phyloP scores from a whole-genome alignment of 2,113 vertebrate species.

The Lampris incognitus region DNA sequence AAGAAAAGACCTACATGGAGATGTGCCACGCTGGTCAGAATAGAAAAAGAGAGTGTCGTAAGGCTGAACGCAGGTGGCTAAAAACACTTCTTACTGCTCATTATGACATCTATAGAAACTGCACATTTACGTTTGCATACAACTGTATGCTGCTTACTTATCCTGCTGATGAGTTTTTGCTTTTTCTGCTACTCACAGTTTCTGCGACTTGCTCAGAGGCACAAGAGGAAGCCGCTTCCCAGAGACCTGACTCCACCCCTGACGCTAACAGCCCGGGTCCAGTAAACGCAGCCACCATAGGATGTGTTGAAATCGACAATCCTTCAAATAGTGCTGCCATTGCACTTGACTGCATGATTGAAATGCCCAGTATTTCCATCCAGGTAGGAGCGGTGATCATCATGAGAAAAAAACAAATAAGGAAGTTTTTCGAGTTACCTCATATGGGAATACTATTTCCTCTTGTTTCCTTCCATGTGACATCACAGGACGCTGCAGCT shows the following conservation, averaged over 20 bases:
- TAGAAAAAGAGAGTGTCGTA: too few species aligned
- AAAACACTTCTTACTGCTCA: too few species aligned
- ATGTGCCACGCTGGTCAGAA: too few species aligned
- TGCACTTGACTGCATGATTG: neutral
- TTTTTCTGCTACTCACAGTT: conserved; percentile 11
- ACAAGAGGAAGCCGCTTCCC: neutral
- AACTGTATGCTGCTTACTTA: too few species aligned
- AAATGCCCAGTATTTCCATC: neutral
- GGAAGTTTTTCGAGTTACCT: too few species aligned
- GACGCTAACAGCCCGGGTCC: neutral
- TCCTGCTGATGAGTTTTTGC: neutral
- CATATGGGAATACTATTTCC: too few species aligned
- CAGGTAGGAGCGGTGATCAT: conserved; percentile 33
- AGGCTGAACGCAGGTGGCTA: too few species aligned
- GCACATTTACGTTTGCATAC: too few species aligned
- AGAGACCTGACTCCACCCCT: neutral
- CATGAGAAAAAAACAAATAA: neutral
- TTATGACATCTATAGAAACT: too few species aligned
- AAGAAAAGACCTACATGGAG: too few species aligned
- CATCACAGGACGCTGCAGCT: conserved; percentile 35
- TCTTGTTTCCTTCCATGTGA: too few species aligned
- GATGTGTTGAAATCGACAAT: neutral
- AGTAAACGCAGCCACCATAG: conserved; percentile 26
- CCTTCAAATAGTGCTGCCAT: conserved; percentile 3
- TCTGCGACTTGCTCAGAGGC: neutral